Evolutionary conservation across 2,113 vertebrate species (phyloP), one percentile per base, ranked within the genome.

Genomic region (Mus spicilegus): DNA sequence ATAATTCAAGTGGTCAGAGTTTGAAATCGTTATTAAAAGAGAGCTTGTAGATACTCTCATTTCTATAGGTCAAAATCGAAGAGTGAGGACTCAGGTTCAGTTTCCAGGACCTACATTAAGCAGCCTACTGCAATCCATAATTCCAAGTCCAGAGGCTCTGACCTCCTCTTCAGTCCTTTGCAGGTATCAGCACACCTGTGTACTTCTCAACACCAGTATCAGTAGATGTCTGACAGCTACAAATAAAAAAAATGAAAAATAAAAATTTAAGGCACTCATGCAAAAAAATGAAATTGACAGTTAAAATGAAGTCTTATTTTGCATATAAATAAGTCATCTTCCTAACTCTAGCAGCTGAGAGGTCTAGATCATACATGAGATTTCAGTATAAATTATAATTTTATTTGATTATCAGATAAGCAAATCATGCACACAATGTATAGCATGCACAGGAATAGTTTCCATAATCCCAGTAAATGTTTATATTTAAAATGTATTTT

Each of bases 221-320:
- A 36, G 17, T 5, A 70, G 33, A 70, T 70, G 67, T 33, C 22
- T 36, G 2, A 63, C 3, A 84, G 42, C 3, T 26, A 61, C 54
- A 61, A 82, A 61, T 82, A 61, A 63, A 24, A 84, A 30, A 84
- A 30, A 4, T 82, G 26, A 63, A 16, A 63, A 63, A 4, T 42
- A 28, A 63, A 26, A 61, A 16, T 4, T 56, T 30, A 73, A 88
- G 73, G n/a, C 33, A 75, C 26, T 89, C 4, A 63, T 86, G 63
- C 78, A 28, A 61, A 91, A 91, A 92, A 80, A 63, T 89, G 36
- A 46, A 82, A 70, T 58, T 11, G 4, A 89, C 72, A 88, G 39
- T 63, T 91, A 26, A 94, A 92, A 82, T 73, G 42, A 84, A 86
- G 72, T 36, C 49, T 56, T 84, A 36, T 73, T 88, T 84, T 84